These are phyloP conservation scores for Sepiola atlantica DNA, from an alignment of 2,888 invertebrate species.

Conservation along the genomic window DNA sequence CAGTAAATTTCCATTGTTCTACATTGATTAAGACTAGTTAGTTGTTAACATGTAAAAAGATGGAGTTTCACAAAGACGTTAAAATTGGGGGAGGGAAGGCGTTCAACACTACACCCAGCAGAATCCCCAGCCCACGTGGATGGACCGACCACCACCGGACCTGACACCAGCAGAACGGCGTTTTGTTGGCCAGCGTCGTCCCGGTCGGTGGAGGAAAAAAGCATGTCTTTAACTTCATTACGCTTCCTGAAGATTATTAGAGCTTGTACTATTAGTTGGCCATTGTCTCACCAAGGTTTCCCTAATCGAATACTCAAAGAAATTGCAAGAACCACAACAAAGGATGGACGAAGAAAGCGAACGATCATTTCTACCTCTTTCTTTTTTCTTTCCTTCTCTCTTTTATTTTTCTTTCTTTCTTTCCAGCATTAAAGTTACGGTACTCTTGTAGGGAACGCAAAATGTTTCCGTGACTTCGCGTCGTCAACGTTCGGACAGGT, in stretches of 20 bases:
- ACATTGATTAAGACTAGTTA: too few species aligned
- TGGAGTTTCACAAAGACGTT: too few species aligned
- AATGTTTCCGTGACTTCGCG: too few species aligned
- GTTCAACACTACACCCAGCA: background rate
- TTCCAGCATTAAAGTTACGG: too few species aligned
- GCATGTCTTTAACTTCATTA: constrained; percentile 11
- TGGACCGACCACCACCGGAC: background rate
- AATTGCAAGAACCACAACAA: background rate
- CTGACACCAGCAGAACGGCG: background rate
- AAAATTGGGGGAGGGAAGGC: too few species aligned
- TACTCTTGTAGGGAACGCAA: too few species aligned
- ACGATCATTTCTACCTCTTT: too few species aligned
- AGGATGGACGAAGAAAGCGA: too few species aligned
- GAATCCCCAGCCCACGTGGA: background rate
- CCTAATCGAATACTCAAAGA: background rate
- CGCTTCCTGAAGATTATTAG: background rate
- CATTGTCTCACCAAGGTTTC: constrained; percentile 23
- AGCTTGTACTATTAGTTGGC: background rate
- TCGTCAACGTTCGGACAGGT: too few species aligned
- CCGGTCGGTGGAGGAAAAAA: background rate
- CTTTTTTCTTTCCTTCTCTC: too few species aligned
- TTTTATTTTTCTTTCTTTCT: background rate
- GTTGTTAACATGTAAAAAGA: too few species aligned
- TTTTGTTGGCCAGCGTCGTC: background rate
- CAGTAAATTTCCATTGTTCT: too few species aligned